phyloP scores from a whole-genome alignment of 1,140 invertebrate genomes.

The Macrosteles quadrilineatus region DNA sequence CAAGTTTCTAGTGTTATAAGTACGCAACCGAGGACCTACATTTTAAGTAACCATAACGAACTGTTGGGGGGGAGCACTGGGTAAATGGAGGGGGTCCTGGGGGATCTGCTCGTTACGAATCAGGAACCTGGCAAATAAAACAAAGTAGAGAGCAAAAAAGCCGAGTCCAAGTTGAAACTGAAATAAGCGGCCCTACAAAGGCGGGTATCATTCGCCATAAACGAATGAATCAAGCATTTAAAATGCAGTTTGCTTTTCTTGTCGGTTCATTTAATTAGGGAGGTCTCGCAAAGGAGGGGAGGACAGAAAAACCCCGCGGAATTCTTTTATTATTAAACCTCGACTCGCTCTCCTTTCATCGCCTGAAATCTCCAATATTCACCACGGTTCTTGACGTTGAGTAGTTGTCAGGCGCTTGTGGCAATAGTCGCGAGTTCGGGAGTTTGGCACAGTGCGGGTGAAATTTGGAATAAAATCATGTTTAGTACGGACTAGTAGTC shows the following conservation, averaged over 20 bases:
- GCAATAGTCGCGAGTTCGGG: too few species aligned
- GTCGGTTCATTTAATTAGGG: conserved; percentile 44
- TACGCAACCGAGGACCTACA: too few species aligned
- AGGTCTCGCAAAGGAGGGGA: conserved; percentile 33
- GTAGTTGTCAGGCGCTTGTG: too few species aligned
- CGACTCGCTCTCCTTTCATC: conserved; percentile 3
- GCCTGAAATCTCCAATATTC: too few species aligned
- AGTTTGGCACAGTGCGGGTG: too few species aligned
- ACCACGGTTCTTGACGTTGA: too few species aligned
- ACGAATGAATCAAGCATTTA: conserved; percentile 38
- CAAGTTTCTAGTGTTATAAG: too few species aligned
- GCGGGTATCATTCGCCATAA: background rate
- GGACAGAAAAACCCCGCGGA: conserved; percentile 31
- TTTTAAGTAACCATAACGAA: too few species aligned
- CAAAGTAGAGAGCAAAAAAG: conserved; percentile 2
- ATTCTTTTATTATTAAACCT: conserved; percentile 41
- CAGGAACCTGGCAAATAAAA: conserved; percentile 1
- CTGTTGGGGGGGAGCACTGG: background rate
- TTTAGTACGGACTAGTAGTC: too few species aligned
- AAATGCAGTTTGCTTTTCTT: conserved; percentile 44
- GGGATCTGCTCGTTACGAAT: conserved; percentile 10
- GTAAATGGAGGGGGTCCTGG: background rate
- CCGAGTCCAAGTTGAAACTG: conserved; percentile 1
- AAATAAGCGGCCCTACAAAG: conserved; percentile 23
- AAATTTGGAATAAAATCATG: too few species aligned